A percentile compares a stretch with the other conserved stretches of the same genome.
Evolutionary conservation across 2,888 invertebrate genomes (phyloP).

Genomic region (Zeuzera pyrina): DNA sequence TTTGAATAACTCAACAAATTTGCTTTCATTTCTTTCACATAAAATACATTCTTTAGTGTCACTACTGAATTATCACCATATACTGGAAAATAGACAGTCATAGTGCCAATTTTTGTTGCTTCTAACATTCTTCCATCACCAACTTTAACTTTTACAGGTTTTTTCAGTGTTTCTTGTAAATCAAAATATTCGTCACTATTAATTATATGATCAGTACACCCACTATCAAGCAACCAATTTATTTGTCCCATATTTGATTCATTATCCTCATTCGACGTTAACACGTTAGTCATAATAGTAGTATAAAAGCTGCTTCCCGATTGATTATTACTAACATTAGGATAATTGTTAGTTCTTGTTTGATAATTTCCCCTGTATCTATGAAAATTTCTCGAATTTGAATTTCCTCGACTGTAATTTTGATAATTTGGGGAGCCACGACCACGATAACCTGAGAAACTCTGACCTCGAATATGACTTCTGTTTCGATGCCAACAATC

Average conservation of each 20-base stretch:
- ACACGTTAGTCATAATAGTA: too few relatives aligned
- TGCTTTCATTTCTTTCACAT: too few relatives aligned
- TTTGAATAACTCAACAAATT: too few relatives aligned
- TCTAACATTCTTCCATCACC: too few relatives aligned
- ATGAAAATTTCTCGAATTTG: constrained; percentile 1
- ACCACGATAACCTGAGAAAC: too few relatives aligned
- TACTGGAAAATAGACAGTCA: neutral
- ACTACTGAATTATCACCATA: constrained; percentile 1
- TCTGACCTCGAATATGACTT: neutral
- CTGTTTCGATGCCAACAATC: neutral
- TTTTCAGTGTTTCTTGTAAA: neutral
- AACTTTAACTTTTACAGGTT: too few relatives aligned
- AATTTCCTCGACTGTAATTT: neutral
- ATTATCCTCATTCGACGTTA: neutral
- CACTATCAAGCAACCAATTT: constrained; percentile 1
- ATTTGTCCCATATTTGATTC: neutral
- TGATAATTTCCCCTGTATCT: too few relatives aligned
- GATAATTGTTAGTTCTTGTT: neutral
- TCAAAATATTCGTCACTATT: constrained; percentile 1
- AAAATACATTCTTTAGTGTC: neutral
- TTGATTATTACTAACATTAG: too few relatives aligned
- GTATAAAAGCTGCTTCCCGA: too few relatives aligned
- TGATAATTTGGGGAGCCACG: too few relatives aligned
- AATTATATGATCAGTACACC: neutral
- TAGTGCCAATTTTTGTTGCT: constrained; percentile 1